Conservation (phyloP, 1,140 invertebrate species). For the Bombus confusus region DNA sequence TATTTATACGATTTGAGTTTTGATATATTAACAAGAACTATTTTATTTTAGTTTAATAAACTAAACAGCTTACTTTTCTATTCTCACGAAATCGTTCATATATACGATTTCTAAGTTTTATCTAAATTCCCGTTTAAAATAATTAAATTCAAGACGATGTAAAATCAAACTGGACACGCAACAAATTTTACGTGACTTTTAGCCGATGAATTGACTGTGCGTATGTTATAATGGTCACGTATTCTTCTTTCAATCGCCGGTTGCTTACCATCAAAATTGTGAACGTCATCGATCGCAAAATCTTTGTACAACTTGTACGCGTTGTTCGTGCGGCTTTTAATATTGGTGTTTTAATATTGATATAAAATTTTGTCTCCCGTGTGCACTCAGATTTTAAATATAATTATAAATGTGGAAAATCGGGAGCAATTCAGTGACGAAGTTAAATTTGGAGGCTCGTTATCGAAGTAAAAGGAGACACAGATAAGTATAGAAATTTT, state of each 20-base stretch:
- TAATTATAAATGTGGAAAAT: constrained; percentile 36
- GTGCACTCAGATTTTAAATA: constrained; percentile 24
- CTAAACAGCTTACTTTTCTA: no score
- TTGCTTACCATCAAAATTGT: constrained; percentile 14
- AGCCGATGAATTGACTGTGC: no score
- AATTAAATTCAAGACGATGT: not conserved
- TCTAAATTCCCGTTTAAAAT: no score
- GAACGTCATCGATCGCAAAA: constrained; percentile 26
- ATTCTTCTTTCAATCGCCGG: not conserved
- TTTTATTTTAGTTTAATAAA: no score
- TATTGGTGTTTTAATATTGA: not conserved
- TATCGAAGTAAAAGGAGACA: not conserved
- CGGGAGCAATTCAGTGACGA: constrained; percentile 5
- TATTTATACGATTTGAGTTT: no score
- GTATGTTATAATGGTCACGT: not conserved
- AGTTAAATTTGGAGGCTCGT: not conserved
- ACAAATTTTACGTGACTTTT: no score
- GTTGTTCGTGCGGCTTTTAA: not conserved
- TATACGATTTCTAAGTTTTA: no score
- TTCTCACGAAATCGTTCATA: no score
- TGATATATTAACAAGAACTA: no score
- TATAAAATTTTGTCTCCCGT: not conserved
- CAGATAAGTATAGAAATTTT: not conserved
- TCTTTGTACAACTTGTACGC: constrained; percentile 30
- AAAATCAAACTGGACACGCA: not conserved